phyloP scores from a whole-genome alignment of 2,888 invertebrate genomes.

The Dynastes tityus region DNA sequence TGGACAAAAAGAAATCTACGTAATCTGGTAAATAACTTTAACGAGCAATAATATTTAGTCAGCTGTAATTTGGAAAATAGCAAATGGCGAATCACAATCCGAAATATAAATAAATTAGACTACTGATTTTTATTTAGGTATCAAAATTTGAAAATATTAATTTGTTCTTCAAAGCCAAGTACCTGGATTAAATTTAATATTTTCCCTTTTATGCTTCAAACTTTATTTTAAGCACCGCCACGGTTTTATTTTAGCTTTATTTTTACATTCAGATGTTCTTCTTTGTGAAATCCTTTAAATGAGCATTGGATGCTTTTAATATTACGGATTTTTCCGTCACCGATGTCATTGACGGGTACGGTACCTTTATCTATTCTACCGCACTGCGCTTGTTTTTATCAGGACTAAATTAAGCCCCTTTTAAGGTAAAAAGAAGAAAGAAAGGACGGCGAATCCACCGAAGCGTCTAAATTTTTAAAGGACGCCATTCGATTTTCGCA shows the following conservation, averaged over 20 bases:
- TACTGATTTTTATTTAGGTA: too few species aligned
- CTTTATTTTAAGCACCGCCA: too few species aligned
- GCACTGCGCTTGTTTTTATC: conserved; percentile 38
- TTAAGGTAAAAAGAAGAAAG: conserved; percentile 15
- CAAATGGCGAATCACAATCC: too few species aligned
- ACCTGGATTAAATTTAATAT: too few species aligned
- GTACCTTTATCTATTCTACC: conserved; percentile 25
- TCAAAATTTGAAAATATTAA: too few species aligned
- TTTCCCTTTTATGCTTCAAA: too few species aligned
- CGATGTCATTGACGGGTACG: not conserved
- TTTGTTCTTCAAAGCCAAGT: too few species aligned
- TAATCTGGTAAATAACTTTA: too few species aligned
- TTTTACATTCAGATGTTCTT: not conserved
- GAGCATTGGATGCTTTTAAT: not conserved
- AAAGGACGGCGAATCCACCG: conserved; percentile 20
- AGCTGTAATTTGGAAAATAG: too few species aligned
- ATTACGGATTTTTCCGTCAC: conserved; percentile 13
- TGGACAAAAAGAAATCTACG: too few species aligned
- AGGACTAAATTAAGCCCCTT: conserved; percentile 34
- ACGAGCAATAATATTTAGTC: too few species aligned
- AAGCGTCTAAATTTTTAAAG: conserved; percentile 43
- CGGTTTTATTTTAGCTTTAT: not conserved
- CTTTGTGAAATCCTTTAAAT: not conserved
- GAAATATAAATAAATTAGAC: too few species aligned
- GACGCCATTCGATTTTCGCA: conserved; percentile 38